phyloP scores from a whole-genome alignment of 1,140 invertebrate species.

The Chelonus insularis region DNA sequence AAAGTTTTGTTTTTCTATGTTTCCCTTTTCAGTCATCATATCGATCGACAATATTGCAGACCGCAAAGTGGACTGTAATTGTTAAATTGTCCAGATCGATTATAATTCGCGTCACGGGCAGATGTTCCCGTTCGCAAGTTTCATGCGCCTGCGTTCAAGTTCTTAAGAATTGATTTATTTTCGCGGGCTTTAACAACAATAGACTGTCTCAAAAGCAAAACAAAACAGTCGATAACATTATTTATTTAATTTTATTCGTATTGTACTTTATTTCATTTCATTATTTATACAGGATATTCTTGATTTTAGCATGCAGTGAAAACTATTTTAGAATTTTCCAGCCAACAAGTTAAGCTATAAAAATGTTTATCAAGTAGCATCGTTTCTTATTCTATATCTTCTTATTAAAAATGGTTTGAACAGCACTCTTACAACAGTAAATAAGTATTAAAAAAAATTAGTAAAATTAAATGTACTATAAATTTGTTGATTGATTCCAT shows the following conservation, averaged over 20 bases:
- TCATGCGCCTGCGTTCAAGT: slow-evolving; percentile 21
- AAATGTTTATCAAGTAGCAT: no score
- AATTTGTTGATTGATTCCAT: slow-evolving; percentile 40
- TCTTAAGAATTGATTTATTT: slow-evolving; percentile 17
- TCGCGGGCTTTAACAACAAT: slow-evolving; percentile 1
- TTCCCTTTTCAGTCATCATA: background rate
- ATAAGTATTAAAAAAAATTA: background rate
- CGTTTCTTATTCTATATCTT: background rate
- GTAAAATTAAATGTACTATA: slow-evolving; percentile 2
- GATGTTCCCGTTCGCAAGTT: slow-evolving; percentile 21
- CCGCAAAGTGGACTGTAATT: slow-evolving; percentile 9
- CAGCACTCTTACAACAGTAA: background rate
- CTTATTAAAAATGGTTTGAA: background rate
- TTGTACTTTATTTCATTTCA: background rate
- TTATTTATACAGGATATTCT: background rate
- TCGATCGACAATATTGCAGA: background rate
- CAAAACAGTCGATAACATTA: slow-evolving; percentile 27
- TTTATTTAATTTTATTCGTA: no score
- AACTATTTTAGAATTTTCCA: background rate
- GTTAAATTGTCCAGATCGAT: slow-evolving; percentile 24
- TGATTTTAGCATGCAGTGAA: background rate
- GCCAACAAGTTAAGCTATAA: background rate
- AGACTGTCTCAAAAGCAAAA: background rate
- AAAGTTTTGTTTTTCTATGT: no score
- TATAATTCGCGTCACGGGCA: slow-evolving; percentile 24